Evolutionary conservation across 2,113 vertebrate genomes (phyloP).

Genomic region (Sylvilagus bachmani): DNA sequence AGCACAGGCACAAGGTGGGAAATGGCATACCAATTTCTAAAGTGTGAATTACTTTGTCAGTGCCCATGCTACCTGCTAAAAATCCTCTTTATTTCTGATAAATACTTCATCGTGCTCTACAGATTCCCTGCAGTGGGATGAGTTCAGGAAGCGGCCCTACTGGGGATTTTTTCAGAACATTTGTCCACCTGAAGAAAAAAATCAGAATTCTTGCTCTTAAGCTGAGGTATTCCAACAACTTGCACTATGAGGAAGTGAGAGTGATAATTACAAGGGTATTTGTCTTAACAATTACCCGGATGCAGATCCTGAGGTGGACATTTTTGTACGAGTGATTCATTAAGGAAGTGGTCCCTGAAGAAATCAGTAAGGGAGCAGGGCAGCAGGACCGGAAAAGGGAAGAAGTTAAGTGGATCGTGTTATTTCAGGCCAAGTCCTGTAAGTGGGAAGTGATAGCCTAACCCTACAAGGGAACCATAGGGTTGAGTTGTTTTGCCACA

Average conservation of each 20-base stretch:
- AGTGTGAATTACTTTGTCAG: background rate
- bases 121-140: background rate
- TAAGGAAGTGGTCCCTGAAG: constrained; percentile 27
- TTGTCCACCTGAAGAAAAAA: constrained; percentile 25
- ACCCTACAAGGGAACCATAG: background rate
- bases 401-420: background rate
- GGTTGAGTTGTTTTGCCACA: background rate
- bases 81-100: background rate
- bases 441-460: accelerated
- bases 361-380: background rate
- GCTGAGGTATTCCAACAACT: background rate
- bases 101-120: background rate
- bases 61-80: background rate
- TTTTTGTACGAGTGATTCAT: background rate
- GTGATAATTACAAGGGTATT: background rate
- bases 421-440: background rate
- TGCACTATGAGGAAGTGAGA: background rate
- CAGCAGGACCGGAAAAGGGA: background rate
- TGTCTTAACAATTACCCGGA: constrained; percentile 4
- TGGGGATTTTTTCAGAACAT: constrained; percentile 2
- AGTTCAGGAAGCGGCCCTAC: background rate
- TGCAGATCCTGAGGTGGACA: background rate
- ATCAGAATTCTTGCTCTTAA: background rate
- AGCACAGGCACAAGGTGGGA: background rate
- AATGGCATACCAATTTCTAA: background rate